Base-by-base conservation (phyloP, 2,888 invertebrate species). In the Gymnocheta viridis region DNA sequence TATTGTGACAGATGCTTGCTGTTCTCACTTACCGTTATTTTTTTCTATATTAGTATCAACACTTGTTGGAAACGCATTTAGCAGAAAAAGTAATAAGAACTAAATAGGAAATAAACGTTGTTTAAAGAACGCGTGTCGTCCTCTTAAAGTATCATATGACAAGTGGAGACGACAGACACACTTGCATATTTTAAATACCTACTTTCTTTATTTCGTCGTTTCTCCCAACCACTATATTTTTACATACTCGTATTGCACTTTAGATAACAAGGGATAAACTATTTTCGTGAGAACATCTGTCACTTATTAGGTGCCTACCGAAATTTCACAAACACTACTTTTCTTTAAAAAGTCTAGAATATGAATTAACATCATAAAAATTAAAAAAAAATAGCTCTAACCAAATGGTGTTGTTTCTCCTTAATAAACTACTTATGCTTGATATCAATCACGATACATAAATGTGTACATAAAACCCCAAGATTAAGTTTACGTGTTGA, bases 121-220 rank as follows among this genome's bases (percentile, higher is more conserved):
- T 66, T 56, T 62, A 38, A 78, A 66, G 41, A 77, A 69, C 77
- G 81, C 81, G 84, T 81, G 81, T 84, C 81, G 84, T 84, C 73
- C 76, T 81, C 54, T 54, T 62, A 77, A 69, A 67, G 76, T 84
- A 84, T 84, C 84, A 69, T 56, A 84, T 84, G 49, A 81, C 84
- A 84, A 84, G 72, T 81, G 78, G 38, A n/a, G 66, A 64, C 19
- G 38, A 3, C 64, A 19, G 19, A 60, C 49, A 54, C 54, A 60
- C 51, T 67, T 81, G 32, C n/a, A 41, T 24, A 62, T 41, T 69
- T 74, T 60, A 81, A 67, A 73, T 49, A 56, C 24, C n/a, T 56
- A 56, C 44, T 54, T 38, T 38, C 2, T 49, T 22, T 49, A 4
- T 49, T 22, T 24, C 10, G n/a, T 44, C 17, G 14, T 29, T 17